A percentile compares a stretch with the other conserved stretches of the same genome.
Conservation (phyloP, 2,888 invertebrate genomes). For the Hirtodrosophila confusa region DNA sequence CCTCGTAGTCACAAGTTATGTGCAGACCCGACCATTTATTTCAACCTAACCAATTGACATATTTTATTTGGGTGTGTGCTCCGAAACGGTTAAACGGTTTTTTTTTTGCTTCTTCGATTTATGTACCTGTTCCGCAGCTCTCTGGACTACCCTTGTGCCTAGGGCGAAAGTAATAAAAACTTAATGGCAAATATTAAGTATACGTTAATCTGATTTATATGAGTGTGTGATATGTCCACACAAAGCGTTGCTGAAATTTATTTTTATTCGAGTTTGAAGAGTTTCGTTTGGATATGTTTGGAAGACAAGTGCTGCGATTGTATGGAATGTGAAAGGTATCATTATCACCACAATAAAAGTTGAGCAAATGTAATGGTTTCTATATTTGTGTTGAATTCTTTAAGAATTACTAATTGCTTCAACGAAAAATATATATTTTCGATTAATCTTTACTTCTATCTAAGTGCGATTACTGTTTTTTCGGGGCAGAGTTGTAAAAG, state of each 20-base stretch:
- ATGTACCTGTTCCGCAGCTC: conserved; percentile 45
- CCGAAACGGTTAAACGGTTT: conserved; percentile 29
- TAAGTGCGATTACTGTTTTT: too few relatives aligned
- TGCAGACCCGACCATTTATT: conserved; percentile 29
- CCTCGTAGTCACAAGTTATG: conserved; percentile 17
- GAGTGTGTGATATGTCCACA: conserved; percentile 24
- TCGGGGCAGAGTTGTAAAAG: too few relatives aligned
- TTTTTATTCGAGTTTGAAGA: conserved; percentile 53
- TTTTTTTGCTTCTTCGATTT: conserved; percentile 24
- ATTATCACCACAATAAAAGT: too few relatives aligned
- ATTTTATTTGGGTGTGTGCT: conserved; percentile 35
- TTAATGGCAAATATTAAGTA: conserved; percentile 73
- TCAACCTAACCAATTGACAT: conserved; percentile 43
- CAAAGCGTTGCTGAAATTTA: conserved; percentile 34
- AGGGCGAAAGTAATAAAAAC: conserved; percentile 64
- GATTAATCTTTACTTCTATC: too few relatives aligned
- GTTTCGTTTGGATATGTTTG: background rate
- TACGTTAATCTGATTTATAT: conserved; percentile 75
- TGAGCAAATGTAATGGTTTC: too few relatives aligned
- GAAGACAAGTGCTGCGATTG: background rate
- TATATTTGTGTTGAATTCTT: background rate
- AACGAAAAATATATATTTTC: too few relatives aligned
- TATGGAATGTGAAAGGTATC: conserved; percentile 3
- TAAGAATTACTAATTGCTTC: background rate
- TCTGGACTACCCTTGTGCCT: conserved; percentile 9